These are phyloP conservation scores for Macrotrachela quadricornifera DNA, from an alignment of 1,140 invertebrate genomes.

Conservation along the genomic window DNA sequence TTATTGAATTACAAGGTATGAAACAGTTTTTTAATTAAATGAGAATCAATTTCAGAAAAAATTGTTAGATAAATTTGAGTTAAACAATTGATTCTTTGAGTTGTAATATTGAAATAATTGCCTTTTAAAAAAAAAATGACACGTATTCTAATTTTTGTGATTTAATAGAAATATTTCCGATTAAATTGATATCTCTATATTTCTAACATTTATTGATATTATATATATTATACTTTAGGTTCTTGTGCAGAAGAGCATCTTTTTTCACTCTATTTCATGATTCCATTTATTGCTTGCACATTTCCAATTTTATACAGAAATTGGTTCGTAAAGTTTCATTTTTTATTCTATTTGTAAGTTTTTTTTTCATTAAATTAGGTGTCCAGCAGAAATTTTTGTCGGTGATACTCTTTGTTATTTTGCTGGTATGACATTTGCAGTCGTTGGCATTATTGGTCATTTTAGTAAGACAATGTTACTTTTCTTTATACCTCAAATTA, in stretches of 20 bases:
- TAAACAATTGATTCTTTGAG: too few relatives aligned
- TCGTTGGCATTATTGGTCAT: constrained; percentile 89
- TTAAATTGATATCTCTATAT: too few relatives aligned
- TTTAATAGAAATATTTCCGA: too few relatives aligned
- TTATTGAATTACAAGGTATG: constrained; percentile 52
- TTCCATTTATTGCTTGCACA: constrained; percentile 74
- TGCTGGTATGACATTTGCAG: constrained; percentile 96
- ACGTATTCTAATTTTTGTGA: too few relatives aligned
- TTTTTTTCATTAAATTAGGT: constrained; percentile 74
- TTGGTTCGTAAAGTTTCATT: too few relatives aligned
- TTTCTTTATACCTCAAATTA: constrained; percentile 58
- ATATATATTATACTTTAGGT: constrained; percentile 18
- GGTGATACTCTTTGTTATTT: constrained; percentile 99
- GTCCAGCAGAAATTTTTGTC: constrained; percentile 78
- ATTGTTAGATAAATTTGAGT: too few relatives aligned
- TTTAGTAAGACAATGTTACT: constrained; percentile 93
- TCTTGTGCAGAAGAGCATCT: constrained; percentile 43
- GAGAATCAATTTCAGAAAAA: too few relatives aligned
- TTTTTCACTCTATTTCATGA: constrained; percentile 79
- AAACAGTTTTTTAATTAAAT: not conserved
- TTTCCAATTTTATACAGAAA: constrained; percentile 33
- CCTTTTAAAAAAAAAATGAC: too few relatives aligned
- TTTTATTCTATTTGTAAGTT: too few relatives aligned
- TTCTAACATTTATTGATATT: too few relatives aligned
- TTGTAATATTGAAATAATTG: too few relatives aligned